phyloP scores from a whole-genome alignment of 2,888 invertebrate genomes.

The Sylvicola cinctus region DNA sequence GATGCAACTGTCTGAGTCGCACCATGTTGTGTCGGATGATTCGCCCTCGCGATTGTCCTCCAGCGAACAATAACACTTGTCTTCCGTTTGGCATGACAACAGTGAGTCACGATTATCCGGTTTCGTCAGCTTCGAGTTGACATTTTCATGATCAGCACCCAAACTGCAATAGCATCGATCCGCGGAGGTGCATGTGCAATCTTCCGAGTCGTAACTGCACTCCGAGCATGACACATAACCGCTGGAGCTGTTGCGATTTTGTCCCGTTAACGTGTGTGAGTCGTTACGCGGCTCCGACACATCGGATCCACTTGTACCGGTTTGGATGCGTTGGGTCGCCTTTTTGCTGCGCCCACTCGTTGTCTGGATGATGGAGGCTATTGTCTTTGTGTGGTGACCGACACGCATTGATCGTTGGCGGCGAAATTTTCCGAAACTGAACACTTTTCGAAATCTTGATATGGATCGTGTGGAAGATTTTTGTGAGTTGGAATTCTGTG shows the following conservation, averaged over 20 bases:
- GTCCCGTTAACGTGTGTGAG: slow-evolving; percentile 29
- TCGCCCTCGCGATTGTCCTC: slow-evolving; percentile 27
- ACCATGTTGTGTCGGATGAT: slow-evolving; percentile 30
- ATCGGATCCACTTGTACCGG: slow-evolving; percentile 38
- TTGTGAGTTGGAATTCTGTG: no score
- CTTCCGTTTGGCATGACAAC: slow-evolving; percentile 27
- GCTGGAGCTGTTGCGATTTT: slow-evolving; percentile 41
- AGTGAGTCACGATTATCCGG: slow-evolving; percentile 19
- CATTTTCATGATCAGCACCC: slow-evolving; percentile 30
- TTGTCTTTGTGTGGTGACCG: neutral
- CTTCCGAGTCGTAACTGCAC: slow-evolving; percentile 68
- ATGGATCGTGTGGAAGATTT: no score
- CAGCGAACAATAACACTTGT: slow-evolving; percentile 43
- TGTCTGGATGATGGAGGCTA: neutral
- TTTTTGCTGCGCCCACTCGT: slow-evolving; percentile 26
- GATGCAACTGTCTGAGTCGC: slow-evolving; percentile 69
- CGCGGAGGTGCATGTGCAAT: slow-evolving; percentile 51
- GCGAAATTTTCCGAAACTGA: slow-evolving; percentile 28
- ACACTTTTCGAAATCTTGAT: slow-evolving; percentile 26
- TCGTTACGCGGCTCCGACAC: slow-evolving; percentile 39
- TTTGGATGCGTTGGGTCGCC: slow-evolving; percentile 29
- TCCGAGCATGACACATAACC: slow-evolving; percentile 75
- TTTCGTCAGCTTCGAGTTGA: slow-evolving; percentile 10
- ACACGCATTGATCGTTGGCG: no score
- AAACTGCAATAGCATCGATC: slow-evolving; percentile 76